phyloP scores from a whole-genome alignment of 1,140 invertebrate genomes.

The Apis florea region DNA sequence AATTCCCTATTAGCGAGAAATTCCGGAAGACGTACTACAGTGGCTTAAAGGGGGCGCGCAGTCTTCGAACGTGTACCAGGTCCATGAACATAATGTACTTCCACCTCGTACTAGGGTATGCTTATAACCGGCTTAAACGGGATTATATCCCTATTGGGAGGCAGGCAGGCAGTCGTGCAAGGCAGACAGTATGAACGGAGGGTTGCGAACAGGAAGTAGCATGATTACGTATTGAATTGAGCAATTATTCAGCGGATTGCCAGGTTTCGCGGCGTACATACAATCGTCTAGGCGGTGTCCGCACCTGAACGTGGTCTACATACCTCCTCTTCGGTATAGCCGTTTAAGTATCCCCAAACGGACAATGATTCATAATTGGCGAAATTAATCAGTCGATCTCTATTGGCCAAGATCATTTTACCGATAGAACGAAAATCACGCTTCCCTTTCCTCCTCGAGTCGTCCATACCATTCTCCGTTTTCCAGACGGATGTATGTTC shows the following conservation, averaged over 20 bases:
- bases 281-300: slow-evolving; percentile 47
- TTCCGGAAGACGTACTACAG: slow-evolving; percentile 23
- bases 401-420: slow-evolving; percentile 25
- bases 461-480: not conserved
- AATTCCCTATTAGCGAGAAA: slow-evolving; percentile 19
- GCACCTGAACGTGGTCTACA: slow-evolving; percentile 11
- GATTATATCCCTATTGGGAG: slow-evolving; percentile 55
- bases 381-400: slow-evolving; percentile 60
- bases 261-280: slow-evolving; percentile 44
- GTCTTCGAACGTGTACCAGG: slow-evolving; percentile 18
- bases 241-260: slow-evolving; percentile 69
- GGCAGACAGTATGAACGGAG: slow-evolving; percentile 15
- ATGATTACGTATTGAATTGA: slow-evolving; percentile 71
- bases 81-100: slow-evolving; percentile 42
- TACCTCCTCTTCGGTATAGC: slow-evolving; percentile 37
- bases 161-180: slow-evolving; percentile 6
- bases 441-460: slow-evolving; percentile 1
- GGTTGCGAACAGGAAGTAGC: slow-evolving; percentile 61
- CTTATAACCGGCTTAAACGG: slow-evolving; percentile 57
- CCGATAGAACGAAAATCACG: slow-evolving; percentile 26
- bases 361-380: slow-evolving; percentile 64
- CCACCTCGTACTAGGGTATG: slow-evolving; percentile 33
- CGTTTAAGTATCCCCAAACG: slow-evolving; percentile 60
- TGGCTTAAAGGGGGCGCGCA: slow-evolving; percentile 7
- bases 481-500: not conserved